Conservation (phyloP, 2,113 vertebrate genomes). For the Sylvia atricapilla region DNA sequence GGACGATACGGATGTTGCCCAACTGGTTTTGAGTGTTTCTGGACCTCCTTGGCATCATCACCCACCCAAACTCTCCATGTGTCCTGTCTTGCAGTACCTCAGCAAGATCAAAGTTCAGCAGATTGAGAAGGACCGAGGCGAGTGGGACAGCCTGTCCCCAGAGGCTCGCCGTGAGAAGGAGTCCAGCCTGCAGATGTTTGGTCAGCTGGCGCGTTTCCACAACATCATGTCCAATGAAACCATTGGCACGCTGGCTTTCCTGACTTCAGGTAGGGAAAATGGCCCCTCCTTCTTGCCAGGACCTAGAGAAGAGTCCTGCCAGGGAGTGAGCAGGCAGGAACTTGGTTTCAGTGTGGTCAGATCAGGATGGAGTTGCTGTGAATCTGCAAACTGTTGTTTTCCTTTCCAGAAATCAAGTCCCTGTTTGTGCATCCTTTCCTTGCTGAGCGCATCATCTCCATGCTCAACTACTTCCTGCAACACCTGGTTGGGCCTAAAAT, state of each 20-base stretch:
- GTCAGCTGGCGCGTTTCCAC: slow-evolving; percentile 96
- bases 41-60: neutral
- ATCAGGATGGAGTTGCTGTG: neutral
- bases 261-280: slow-evolving; percentile 87
- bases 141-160: slow-evolving; percentile 87
- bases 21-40: neutral
- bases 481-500: slow-evolving; percentile 97
- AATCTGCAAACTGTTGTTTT: neutral
- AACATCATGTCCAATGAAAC: slow-evolving; percentile 99
- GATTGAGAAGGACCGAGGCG: slow-evolving; percentile 91
- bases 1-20: neutral
- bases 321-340: neutral
- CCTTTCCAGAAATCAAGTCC: slow-evolving; percentile 87
- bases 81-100: slow-evolving; percentile 81
- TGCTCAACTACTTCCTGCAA: slow-evolving; percentile 98
- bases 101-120: slow-evolving; percentile 98
- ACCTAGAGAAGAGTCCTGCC: neutral
- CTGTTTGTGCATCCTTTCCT: slow-evolving; percentile 96
- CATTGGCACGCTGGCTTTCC: slow-evolving; percentile 94
- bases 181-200: slow-evolving; percentile 94
- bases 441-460: slow-evolving; percentile 96
- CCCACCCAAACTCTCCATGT: neutral
- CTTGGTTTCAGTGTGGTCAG: neutral
- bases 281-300: no score
- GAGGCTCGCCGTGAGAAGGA: slow-evolving; percentile 93